A percentile compares a stretch with the other conserved stretches of the same genome.
Evolutionary conservation across 2,797 vertebrate genomes (phyloP).

Genomic region (Lepus townsendii): DNA sequence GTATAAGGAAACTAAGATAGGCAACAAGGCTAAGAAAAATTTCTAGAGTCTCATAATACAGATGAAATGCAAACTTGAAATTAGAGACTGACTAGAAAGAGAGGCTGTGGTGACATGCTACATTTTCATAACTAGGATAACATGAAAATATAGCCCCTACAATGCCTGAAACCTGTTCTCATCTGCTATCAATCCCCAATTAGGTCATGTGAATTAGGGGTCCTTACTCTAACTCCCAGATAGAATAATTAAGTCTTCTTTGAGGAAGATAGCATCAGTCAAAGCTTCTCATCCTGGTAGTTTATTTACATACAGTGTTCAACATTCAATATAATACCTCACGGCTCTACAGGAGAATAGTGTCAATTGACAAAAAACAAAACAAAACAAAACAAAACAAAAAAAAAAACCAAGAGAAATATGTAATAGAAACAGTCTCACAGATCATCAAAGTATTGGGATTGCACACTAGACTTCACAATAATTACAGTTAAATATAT

Average conservation of each 20-base stretch:
- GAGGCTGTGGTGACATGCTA: background rate
- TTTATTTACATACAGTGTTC: background rate
- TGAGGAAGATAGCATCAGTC: background rate
- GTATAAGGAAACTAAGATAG: background rate
- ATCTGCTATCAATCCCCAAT: background rate
- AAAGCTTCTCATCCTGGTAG: background rate
- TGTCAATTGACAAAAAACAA: background rate
- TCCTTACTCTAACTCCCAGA: background rate
- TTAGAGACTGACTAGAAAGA: background rate
- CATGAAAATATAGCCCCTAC: background rate
- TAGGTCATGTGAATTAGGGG: background rate
- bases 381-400: too few species aligned
- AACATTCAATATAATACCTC: background rate
- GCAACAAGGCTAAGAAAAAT: background rate
- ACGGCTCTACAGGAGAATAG: background rate
- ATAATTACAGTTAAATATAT: constrained; percentile 1
- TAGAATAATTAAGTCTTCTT: constrained; percentile 16
- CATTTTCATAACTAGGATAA: background rate
- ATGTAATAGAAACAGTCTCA: background rate
- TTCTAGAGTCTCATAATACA: background rate
- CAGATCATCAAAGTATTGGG: background rate
- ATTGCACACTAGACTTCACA: background rate
- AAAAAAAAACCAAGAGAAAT: background rate
- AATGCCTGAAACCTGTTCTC: background rate
- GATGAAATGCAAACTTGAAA: background rate